Evolutionary conservation across 2,888 invertebrate species (phyloP), one percentile per base, ranked within the genome.

Genomic region (Watsonalla cultraria): DNA sequence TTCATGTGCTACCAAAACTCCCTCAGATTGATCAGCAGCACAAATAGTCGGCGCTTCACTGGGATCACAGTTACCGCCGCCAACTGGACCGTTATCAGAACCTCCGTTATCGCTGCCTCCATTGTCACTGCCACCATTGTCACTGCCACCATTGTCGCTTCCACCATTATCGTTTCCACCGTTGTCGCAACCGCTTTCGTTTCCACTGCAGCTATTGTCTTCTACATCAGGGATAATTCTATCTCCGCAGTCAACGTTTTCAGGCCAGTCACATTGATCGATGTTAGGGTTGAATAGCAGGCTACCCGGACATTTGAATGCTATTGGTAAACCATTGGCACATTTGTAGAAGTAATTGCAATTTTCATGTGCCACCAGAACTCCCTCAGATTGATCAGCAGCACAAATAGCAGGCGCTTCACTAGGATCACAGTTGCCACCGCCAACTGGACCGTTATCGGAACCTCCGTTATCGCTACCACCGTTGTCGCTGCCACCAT

Each of bases 331-430:
- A 8, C 73, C 70, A n/a, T 65, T 7, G 0, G 24, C 42, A 24
- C 77, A 77, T 50, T 59, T 66, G 42, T 76, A 79, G 50, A 72
- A 77, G 46, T 76, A 59, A 53, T 75, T 72, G 55, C 78, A 79
- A 51, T 72, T 64, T 61, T 75, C 73, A n/a, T 78, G 70, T 5
- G 80, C 78, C 0, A 78, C 54, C 0, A 79, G 56, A 13, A 63
- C 54, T 6, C 75, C 75, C 11, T 73, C 62, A 2, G 74, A 72
- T 5, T 56, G 67, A 7, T 61, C 59, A 14, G 59, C 60, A 1
- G 64, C 65, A 51, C 78, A 78, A 34, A 77, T 74, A 8, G 45
- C 45, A 0, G 65, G 64, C 0, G 70, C 70, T 51, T 62, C 64
- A 35, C 55, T 61, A 2, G 64, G 65, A 8, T 66, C 64, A 35